Evolutionary conservation across 2,113 vertebrate species (phyloP).

Genomic region (Gnathonemus longibarbis): DNA sequence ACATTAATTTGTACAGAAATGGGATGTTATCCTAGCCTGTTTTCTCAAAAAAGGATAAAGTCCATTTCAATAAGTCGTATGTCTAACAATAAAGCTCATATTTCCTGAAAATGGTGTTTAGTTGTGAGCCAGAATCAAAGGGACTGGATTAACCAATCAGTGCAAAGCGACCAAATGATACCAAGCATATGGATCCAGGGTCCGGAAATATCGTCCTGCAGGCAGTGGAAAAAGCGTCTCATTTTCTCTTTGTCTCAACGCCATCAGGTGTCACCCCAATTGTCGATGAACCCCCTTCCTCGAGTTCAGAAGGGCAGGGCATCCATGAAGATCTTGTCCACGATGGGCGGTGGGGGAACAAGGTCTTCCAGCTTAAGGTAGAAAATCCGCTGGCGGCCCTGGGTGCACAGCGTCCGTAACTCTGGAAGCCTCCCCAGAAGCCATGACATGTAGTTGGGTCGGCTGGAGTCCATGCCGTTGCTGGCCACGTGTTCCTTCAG

Average conservation of each 20-base stretch:
- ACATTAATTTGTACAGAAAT: neutral
- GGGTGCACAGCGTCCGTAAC: conserved; percentile 85
- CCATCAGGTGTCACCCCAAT: neutral
- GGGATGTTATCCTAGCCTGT: neutral
- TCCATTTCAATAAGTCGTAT: neutral
- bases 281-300: neutral
- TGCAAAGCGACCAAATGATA: conserved; percentile 21
- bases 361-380: conserved; percentile 91
- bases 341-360: conserved; percentile 80
- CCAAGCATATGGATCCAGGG: conserved; percentile 1
- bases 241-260: neutral
- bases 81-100: neutral
- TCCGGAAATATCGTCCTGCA: conserved; percentile 17
- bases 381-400: conserved; percentile 91
- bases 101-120: conserved; percentile 4
- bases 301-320: conserved; percentile 77
- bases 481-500: conserved; percentile 82
- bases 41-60: neutral
- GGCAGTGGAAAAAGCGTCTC: neutral
- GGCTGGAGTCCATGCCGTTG: conserved; percentile 51
- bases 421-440: conserved; percentile 85
- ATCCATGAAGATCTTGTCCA: conserved; percentile 94
- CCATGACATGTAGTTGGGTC: conserved; percentile 77
- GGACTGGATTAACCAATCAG: conserved; percentile 1
- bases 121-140: neutral